Evolutionary conservation across 92 coral and sea anemone species (phyloP).

Genomic region (Umimayanthus kanabou): DNA sequence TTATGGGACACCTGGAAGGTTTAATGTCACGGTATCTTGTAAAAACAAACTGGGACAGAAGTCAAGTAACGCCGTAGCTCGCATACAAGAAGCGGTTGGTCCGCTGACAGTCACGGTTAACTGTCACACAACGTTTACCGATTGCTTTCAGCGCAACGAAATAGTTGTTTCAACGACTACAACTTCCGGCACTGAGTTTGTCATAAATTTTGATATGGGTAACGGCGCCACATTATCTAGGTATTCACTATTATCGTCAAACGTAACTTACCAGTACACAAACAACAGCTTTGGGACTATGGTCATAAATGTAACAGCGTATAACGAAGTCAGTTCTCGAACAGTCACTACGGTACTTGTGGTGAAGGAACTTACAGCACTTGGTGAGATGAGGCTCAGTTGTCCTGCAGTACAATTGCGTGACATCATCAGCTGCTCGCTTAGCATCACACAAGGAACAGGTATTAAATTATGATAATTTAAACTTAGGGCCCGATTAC

Average conservation of each 20-base stretch:
- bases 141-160: constrained; percentile 28
- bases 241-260: not conserved
- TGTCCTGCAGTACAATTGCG: constrained; percentile 13
- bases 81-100: not conserved
- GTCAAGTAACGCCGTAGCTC: not conserved
- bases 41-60: constrained; percentile 9
- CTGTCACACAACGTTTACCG: constrained; percentile 6
- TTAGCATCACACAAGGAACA: constrained; percentile 16
- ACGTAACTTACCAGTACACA: constrained; percentile 13
- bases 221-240: not conserved
- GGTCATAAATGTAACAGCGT: constrained; percentile 18
- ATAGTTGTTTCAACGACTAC: not conserved
- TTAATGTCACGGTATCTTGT: constrained; percentile 6
- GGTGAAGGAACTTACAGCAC: constrained; percentile 3
- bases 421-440: not conserved
- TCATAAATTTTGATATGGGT: not conserved
- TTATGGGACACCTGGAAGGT: not conserved
- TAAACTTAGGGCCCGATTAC: too few relatives aligned
- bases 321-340: constrained; percentile 9
- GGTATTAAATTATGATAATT: not conserved
- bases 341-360: not conserved
- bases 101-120: not conserved
- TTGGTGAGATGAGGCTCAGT: constrained; percentile 1
- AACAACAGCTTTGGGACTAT: not conserved
- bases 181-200: constrained; percentile 4